These are phyloP conservation scores for Aphaenogaster ashmeadi DNA, from an alignment of 1,140 invertebrate species.

Conservation along the genomic window DNA sequence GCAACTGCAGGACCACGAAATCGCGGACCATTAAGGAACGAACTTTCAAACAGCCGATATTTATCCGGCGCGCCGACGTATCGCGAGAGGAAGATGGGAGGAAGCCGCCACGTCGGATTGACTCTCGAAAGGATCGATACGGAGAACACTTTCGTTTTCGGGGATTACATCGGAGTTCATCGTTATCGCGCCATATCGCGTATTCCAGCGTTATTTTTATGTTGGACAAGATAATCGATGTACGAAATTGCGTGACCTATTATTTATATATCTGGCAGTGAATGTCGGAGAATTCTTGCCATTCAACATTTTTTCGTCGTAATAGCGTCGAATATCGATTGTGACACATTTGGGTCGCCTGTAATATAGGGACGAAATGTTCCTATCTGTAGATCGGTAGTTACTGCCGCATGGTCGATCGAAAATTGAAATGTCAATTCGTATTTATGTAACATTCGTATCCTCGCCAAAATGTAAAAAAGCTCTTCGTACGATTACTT, in stretches of 20 bases:
- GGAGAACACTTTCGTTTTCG: background rate
- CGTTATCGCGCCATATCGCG: background rate
- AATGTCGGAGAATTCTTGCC: background rate
- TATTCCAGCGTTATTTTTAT: background rate
- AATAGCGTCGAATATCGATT: conserved; percentile 33
- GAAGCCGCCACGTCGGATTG: conserved; percentile 10
- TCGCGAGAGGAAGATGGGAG: background rate
- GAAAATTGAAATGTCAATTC: conserved; percentile 39
- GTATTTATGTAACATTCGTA: conserved; percentile 36
- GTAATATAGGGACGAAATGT: conserved; percentile 20
- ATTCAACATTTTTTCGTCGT: conserved; percentile 29
- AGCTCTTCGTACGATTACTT: conserved; percentile 49
- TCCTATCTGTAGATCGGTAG: conserved; percentile 26
- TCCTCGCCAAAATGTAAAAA: conserved; percentile 53
- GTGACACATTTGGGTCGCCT: conserved; percentile 17
- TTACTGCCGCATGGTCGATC: conserved; percentile 16
- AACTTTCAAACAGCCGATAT: conserved; percentile 59
- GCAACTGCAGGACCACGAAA: conserved; percentile 40
- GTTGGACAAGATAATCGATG: conserved; percentile 11
- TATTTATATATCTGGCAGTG: background rate
- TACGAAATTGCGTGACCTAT: conserved; percentile 14
- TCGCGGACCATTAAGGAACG: conserved; percentile 65
- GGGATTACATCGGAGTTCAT: background rate
- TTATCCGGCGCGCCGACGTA: conserved; percentile 40
- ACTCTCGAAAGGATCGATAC: conserved; percentile 18